Evolutionary conservation across 1,140 invertebrate genomes (phyloP).

Genomic region (Drosophila repleta): DNA sequence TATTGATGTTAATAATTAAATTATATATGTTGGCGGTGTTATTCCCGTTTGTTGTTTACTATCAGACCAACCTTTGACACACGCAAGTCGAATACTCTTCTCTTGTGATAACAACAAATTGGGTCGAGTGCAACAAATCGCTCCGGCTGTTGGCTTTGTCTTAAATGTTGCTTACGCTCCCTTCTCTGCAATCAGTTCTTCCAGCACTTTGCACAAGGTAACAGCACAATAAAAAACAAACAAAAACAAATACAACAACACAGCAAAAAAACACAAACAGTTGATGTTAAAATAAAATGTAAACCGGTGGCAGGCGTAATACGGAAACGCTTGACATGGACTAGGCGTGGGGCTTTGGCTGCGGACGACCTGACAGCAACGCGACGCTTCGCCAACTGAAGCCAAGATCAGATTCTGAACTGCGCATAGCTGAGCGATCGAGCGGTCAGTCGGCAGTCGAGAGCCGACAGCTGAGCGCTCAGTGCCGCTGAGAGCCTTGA

Average conservation of each 20-base stretch:
- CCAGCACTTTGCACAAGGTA: neutral
- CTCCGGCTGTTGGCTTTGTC: neutral
- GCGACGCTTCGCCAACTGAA: slow-evolving; percentile 56
- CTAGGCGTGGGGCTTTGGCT: neutral
- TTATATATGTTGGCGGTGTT: neutral
- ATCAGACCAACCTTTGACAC: slow-evolving; percentile 68
- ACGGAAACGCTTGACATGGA: neutral
- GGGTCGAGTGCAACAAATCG: slow-evolving; percentile 1
- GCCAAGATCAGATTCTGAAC: slow-evolving; percentile 46
- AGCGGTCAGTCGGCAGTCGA: neutral
- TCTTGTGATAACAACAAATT: slow-evolving; percentile 39
- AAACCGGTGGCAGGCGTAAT: slow-evolving; percentile 36
- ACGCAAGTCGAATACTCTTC: slow-evolving; percentile 23
- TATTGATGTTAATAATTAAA: neutral
- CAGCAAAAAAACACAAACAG: neutral
- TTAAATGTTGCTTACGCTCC: neutral
- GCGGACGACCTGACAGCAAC: slow-evolving; percentile 36
- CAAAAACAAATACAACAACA: no score
- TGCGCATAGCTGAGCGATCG: slow-evolving; percentile 11
- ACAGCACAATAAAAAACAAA: slow-evolving; percentile 2
- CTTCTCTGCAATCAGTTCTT: neutral
- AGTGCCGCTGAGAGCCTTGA: neutral
- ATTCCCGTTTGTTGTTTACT: slow-evolving; percentile 18
- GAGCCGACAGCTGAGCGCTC: slow-evolving; percentile 1
- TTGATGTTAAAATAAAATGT: slow-evolving; percentile 5